Base-by-base conservation (phyloP, 2,888 invertebrate genomes). In the Alloplasta piceator region DNA sequence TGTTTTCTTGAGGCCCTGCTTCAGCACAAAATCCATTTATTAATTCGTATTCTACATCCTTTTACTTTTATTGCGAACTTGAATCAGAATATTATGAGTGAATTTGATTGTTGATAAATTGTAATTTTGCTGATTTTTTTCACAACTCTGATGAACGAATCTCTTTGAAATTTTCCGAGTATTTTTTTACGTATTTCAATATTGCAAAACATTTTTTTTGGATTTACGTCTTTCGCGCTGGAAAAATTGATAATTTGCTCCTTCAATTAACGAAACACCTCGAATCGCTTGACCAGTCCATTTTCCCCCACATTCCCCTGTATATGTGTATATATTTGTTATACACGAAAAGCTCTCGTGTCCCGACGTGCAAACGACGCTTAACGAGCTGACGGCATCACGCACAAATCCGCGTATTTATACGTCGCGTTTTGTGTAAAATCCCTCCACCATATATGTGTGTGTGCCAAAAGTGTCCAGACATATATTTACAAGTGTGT, bases 351-450 rank as follows among this genome's bases (percentile, higher is more conserved):
- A 64, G 63, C 58, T 73, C 73, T 67, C 74, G 76, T 56, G 74
- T 74, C 75, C 74, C 78, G 74, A 82, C 75, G 80, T 84, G 83
- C 83, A 83, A 84, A 84, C 82, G 82, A 84, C 78, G 82, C 82
- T 84, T 83, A 84, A 84, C 84, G 84, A 84, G 81, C 82, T 71
- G 60, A 46, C 75, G 70, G 80, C 78, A 63, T 83, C 75, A 74
- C 70, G 74, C 85, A 84, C 85, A 86, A 88, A 91, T 91, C 89
- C 89, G 86, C 84, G 86, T 89, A 89, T 91, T 91, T 91, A 90
- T 92, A 89, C 89, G 89, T 90, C 88, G 86, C 85, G 85, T 86
- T 87, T 87, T 86, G 86, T 88, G 88, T 89, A 87, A 90, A 90
- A 89, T 86, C 89, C 87, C 86, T 87, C 85, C 86, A 85, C 26